Evolutionary conservation across 2,888 invertebrate species (phyloP).

Genomic region (Pollenia griseotomentosa): DNA sequence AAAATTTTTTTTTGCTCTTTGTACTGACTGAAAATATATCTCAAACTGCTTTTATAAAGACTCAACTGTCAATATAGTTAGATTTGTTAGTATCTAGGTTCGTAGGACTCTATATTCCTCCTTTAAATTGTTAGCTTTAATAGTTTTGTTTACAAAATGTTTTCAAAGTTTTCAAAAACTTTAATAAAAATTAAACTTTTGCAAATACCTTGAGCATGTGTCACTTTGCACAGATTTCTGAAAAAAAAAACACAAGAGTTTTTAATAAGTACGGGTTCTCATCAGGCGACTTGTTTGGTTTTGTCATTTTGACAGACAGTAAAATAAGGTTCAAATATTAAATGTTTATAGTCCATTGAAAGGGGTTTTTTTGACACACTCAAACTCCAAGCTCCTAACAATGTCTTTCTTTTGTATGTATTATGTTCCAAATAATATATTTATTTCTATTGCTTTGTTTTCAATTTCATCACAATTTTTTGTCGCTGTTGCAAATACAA

Average conservation of each 20-base stretch:
- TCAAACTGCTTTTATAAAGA: too few relatives aligned
- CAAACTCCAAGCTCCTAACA: too few relatives aligned
- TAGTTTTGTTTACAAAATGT: too few relatives aligned
- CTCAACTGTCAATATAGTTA: too few relatives aligned
- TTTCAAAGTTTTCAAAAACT: too few relatives aligned
- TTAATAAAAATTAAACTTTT: neutral
- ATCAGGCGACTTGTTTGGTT: neutral
- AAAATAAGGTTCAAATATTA: neutral
- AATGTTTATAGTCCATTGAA: neutral
- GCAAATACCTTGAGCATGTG: neutral
- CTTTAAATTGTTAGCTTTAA: too few relatives aligned
- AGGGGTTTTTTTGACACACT: neutral
- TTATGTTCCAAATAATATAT: neutral
- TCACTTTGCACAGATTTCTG: too few relatives aligned
- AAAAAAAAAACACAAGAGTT: too few relatives aligned
- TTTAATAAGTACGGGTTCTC: neutral
- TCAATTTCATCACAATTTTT: neutral
- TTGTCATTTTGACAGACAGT: neutral
- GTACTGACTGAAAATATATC: too few relatives aligned
- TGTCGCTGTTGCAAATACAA: neutral
- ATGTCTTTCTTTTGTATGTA: neutral
- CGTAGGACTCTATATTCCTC: too few relatives aligned
- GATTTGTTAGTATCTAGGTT: too few relatives aligned
- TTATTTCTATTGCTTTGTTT: conserved; percentile 37
- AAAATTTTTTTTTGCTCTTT: too few relatives aligned